phyloP scores from a whole-genome alignment of 2,797 vertebrate genomes.

The Sus cebifrons region DNA sequence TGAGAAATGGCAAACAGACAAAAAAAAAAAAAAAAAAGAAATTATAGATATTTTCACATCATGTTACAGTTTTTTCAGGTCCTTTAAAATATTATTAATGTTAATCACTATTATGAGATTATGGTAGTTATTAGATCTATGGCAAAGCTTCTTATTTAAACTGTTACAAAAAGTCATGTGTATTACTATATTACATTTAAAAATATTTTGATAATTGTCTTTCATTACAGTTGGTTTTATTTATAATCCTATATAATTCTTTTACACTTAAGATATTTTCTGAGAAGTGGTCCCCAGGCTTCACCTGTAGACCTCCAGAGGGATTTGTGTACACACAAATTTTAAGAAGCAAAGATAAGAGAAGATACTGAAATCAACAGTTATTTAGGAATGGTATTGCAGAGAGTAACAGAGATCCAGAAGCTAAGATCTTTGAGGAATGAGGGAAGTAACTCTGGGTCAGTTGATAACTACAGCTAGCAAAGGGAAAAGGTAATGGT shows the following conservation, averaged over 20 bases:
- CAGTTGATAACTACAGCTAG: neutral
- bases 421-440: neutral
- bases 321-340: neutral
- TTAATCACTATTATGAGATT: constrained; percentile 40
- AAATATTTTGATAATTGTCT: constrained; percentile 40
- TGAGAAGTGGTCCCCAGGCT: neutral
- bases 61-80: neutral
- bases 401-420: neutral
- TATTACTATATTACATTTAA: neutral
- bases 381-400: neutral
- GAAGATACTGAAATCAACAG: constrained; percentile 3
- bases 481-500: neutral
- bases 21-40: too few species aligned
- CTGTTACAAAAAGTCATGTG: neutral
- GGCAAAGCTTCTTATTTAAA: neutral
- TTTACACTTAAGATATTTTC: constrained; percentile 49
- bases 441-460: neutral
- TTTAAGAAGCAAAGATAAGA: constrained; percentile 3
- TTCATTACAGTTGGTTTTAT: constrained; percentile 14
- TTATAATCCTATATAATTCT: constrained; percentile 36
- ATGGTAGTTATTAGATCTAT: neutral
- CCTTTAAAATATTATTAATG: constrained; percentile 20
- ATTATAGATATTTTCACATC: neutral
- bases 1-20: too few species aligned
- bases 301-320: constrained; percentile 2